Evolutionary conservation across 92 coral and sea anemone genomes (phyloP).

Genomic region (Heliopora coerulea): DNA sequence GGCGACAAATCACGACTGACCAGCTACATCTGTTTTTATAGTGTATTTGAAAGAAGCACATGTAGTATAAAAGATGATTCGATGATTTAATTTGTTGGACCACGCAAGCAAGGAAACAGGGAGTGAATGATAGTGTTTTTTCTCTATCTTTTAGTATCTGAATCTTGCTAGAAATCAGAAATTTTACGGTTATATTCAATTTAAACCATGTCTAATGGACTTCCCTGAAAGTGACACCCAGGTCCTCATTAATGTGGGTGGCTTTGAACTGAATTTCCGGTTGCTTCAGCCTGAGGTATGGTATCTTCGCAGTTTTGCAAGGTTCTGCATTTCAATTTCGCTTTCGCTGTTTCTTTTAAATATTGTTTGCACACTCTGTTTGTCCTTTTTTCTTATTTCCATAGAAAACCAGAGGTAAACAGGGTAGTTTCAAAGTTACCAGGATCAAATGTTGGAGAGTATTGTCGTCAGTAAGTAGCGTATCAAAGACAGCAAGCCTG

Average conservation of each 20-base stretch:
- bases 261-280: constrained; percentile 80
- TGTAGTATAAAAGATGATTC: too few species aligned
- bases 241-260: constrained; percentile 75
- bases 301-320: too few species aligned
- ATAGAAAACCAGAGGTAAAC: constrained; percentile 45
- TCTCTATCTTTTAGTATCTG: constrained; percentile 58
- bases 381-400: neutral
- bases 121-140: too few species aligned
- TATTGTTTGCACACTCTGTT: neutral
- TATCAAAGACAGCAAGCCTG: too few species aligned
- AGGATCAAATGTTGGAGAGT: constrained; percentile 97
- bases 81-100: too few species aligned
- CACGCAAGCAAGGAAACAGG: too few species aligned
- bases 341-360: too few species aligned
- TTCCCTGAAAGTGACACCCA: constrained; percentile 83
- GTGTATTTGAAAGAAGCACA: too few species aligned
- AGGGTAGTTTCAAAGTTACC: constrained; percentile 91
- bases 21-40: too few species aligned
- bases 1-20: too few species aligned
- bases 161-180: constrained; percentile 73
- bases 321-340: too few species aligned
- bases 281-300: constrained; percentile 80
- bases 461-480: constrained; percentile 69
- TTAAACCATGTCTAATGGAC: constrained; percentile 77
- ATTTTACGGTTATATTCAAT: constrained; percentile 83